Evolutionary conservation across 2,113 vertebrate species (phyloP).

Genomic region (Serinus canaria): DNA sequence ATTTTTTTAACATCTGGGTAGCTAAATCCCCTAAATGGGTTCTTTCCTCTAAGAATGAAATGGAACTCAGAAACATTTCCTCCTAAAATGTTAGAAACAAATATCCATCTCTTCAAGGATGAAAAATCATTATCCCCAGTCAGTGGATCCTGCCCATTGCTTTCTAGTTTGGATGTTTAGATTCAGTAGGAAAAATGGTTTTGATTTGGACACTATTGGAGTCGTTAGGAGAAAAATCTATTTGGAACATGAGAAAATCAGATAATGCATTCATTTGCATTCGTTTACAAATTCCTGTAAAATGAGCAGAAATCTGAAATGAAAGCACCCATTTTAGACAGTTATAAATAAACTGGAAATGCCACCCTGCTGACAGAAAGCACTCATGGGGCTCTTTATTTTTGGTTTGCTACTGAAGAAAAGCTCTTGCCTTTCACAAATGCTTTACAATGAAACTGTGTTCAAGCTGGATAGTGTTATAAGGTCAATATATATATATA

Average conservation of each 20-base stretch:
- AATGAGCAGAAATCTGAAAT: neutral
- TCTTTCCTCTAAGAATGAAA: neutral
- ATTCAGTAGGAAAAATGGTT: neutral
- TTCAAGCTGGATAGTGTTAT: neutral
- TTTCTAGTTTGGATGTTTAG: neutral
- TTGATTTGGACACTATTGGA: neutral
- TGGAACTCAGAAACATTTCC: neutral
- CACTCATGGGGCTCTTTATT: neutral
- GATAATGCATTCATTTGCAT: neutral
- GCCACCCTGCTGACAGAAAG: neutral
- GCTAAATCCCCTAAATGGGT: neutral
- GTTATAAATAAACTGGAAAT: slow-evolving; percentile 16
- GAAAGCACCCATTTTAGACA: neutral
- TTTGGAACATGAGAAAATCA: neutral
- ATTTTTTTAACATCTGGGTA: neutral
- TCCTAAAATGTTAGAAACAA: neutral
- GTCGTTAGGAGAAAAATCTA: neutral
- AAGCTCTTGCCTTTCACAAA: neutral
- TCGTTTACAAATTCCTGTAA: neutral
- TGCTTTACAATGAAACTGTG: slow-evolving; percentile 32
- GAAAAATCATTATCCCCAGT: neutral
- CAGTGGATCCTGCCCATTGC: neutral
- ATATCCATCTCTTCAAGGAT: neutral
- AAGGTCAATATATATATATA: slow-evolving; percentile 10
- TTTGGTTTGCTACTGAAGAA: neutral